Conservation (phyloP, 1,140 invertebrate species). For the Drosophila pandora region DNA sequence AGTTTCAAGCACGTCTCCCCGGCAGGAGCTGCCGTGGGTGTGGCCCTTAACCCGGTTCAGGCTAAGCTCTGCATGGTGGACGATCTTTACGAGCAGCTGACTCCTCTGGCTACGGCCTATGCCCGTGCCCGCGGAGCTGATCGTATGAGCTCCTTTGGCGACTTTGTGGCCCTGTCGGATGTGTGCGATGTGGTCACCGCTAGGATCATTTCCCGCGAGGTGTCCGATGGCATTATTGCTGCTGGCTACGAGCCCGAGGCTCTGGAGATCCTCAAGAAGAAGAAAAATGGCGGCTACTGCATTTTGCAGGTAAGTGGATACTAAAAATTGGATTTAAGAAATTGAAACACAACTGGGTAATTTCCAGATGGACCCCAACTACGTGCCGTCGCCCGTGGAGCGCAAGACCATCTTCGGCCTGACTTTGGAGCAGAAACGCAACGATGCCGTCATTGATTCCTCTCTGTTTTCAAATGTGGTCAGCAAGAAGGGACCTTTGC, state of each 20-base stretch:
- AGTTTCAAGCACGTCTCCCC: constrained; percentile 99
- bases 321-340: constrained; percentile 4
- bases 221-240: constrained; percentile 98
- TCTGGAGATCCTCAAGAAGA: constrained; percentile 95
- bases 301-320: constrained; percentile 88
- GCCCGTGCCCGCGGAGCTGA: constrained; percentile 98
- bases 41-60: constrained; percentile 89
- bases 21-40: constrained; percentile 96
- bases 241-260: constrained; percentile 94
- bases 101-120: constrained; percentile 96
- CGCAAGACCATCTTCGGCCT: constrained; percentile 95
- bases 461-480: constrained; percentile 94
- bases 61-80: constrained; percentile 97
- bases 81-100: constrained; percentile 90
- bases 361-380: constrained; percentile 93
- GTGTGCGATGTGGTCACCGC: constrained; percentile 94
- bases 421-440: constrained; percentile 95
- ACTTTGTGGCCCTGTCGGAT: constrained; percentile 98
- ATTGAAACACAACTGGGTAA: not conserved
- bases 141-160: constrained; percentile 99
- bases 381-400: constrained; percentile 92
- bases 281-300: constrained; percentile 97
- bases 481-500: constrained; percentile 88
- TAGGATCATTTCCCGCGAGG: constrained; percentile 90
- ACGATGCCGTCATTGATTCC: constrained; percentile 93